Percentiles rank a stretch among this genome's conserved stretches.
These are phyloP conservation scores for mouse (Mus musculus) DNA, from an alignment of 2,113 vertebrate genomes.

Conservation along the genomic window DNA sequence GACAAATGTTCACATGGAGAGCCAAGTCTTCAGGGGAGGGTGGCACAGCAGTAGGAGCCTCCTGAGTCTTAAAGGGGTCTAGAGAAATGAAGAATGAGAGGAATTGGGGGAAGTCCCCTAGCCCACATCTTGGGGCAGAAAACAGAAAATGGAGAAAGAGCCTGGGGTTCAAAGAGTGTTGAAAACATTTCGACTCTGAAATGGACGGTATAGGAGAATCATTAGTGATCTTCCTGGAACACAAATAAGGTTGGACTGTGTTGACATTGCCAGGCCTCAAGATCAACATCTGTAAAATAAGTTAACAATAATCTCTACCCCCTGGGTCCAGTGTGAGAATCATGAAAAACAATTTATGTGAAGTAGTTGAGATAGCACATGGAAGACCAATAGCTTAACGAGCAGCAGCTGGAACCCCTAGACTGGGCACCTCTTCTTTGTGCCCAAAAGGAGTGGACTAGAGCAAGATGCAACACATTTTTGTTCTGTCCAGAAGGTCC, in stretches of 20 bases:
- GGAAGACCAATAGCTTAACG: not conserved
- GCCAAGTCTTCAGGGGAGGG: not conserved
- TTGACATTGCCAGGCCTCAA: not conserved
- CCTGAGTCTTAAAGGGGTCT: not conserved
- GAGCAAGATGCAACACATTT: not conserved
- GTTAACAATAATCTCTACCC: not conserved
- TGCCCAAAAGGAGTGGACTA: too few relatives aligned
- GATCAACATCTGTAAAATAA: not conserved
- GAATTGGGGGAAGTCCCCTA: not conserved
- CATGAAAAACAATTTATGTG: not conserved
- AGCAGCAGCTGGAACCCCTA: not conserved
- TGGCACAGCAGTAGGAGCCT: not conserved
- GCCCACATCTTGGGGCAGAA: not conserved
- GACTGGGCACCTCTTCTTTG: not conserved
- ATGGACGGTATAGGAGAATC: not conserved
- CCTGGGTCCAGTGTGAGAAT: not conserved
- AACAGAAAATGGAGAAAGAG: not conserved
- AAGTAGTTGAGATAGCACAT: not conserved
- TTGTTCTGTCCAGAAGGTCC: not conserved
- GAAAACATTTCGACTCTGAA: not conserved
- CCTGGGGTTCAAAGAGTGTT: not conserved
- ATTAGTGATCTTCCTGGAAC: not conserved
- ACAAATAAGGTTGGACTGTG: not conserved
- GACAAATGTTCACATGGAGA: not conserved
- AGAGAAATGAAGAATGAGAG: not conserved